These are phyloP conservation scores for Anodontia alba DNA, from an alignment of 2,888 invertebrate species.

Conservation along the genomic window DNA sequence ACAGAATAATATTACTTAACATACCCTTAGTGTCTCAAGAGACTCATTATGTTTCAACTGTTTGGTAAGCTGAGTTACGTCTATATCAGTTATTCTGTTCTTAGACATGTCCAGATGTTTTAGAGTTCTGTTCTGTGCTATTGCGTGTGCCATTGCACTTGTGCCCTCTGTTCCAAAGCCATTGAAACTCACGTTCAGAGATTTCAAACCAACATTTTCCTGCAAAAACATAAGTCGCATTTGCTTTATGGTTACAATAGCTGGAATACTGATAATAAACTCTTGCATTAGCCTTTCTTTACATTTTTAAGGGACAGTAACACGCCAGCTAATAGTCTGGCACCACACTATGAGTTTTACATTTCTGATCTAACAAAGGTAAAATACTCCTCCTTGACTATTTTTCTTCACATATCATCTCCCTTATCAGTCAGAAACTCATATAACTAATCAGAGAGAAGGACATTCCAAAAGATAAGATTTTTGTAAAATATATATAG, in stretches of 20 bases:
- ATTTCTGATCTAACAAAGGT: too few relatives aligned
- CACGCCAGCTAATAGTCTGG: too few relatives aligned
- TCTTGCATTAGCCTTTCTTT: neutral
- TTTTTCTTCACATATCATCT: too few relatives aligned
- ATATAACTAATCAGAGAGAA: too few relatives aligned
- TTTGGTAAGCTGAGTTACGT: constrained; percentile 63
- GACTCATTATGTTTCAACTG: constrained; percentile 67
- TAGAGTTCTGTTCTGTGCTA: constrained; percentile 71
- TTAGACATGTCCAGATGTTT: constrained; percentile 75
- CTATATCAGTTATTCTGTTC: constrained; percentile 74
- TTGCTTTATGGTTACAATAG: too few relatives aligned
- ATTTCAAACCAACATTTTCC: constrained; percentile 76
- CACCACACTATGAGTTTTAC: too few relatives aligned
- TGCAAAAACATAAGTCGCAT: too few relatives aligned
- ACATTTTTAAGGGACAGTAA: too few relatives aligned
- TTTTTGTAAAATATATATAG: too few relatives aligned
- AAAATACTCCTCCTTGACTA: too few relatives aligned
- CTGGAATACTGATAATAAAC: constrained; percentile 5
- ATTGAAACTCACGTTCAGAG: constrained; percentile 74
- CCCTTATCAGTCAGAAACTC: too few relatives aligned
- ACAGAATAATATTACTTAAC: constrained; percentile 8
- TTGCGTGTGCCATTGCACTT: constrained; percentile 60
- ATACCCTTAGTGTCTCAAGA: constrained; percentile 63
- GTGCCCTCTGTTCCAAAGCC: constrained; percentile 74
- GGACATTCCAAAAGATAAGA: too few relatives aligned